A percentile compares a stretch with the other conserved stretches of the same genome.
These are phyloP conservation scores for Tetraodon nigroviridis DNA, from an alignment of 2,113 vertebrate genomes.

Conservation along the genomic window DNA sequence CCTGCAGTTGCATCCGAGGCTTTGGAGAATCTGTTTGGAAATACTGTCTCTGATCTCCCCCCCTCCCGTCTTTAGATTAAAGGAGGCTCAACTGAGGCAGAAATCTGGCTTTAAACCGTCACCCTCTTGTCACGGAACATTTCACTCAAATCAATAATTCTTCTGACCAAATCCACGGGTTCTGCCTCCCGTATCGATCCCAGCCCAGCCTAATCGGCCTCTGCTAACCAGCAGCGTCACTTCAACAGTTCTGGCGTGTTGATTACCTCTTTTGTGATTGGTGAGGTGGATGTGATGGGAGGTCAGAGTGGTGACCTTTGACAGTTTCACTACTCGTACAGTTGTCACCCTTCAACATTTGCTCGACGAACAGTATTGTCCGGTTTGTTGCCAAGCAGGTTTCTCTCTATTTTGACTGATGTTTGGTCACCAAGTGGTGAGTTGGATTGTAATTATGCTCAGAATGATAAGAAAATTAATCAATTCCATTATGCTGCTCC, in stretches of 20 bases:
- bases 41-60: too few relatives aligned
- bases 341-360: conserved; percentile 35
- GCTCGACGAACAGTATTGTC: conserved; percentile 54
- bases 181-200: background rate
- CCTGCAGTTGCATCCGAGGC: background rate
- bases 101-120: background rate
- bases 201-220: background rate
- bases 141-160: background rate
- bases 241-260: background rate
- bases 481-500: conserved; percentile 76
- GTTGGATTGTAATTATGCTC: conserved; percentile 83
- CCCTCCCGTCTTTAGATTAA: background rate
- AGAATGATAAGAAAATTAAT: conserved; percentile 84
- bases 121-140: background rate
- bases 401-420: conserved; percentile 77
- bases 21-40: too few relatives aligned
- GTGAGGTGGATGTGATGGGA: background rate
- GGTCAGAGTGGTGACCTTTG: conserved; percentile 26
- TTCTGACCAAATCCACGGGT: background rate
- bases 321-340: conserved; percentile 26
- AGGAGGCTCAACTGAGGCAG: background rate
- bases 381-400: conserved; percentile 55
- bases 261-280: background rate
- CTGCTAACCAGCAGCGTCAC: background rate
- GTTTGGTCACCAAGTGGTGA: conserved; percentile 69